Evolutionary conservation across 2,888 invertebrate genomes (phyloP).

Genomic region (Dynastes hyllus): DNA sequence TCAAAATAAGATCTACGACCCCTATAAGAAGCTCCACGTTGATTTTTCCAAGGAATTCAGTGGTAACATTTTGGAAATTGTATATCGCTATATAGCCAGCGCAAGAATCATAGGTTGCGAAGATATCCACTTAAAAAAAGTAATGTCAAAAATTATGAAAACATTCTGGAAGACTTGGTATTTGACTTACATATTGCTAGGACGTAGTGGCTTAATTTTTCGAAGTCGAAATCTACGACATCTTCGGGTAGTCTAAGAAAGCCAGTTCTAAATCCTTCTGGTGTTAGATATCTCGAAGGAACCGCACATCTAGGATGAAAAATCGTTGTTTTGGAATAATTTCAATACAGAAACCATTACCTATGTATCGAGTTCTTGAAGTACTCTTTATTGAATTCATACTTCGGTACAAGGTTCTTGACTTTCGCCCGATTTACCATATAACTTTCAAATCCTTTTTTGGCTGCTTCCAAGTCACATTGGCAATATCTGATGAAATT

Average conservation of each 20-base stretch:
- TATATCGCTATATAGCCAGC: constrained; percentile 76
- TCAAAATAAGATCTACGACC: neutral
- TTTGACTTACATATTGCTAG: neutral
- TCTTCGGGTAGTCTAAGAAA: neutral
- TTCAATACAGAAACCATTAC: neutral
- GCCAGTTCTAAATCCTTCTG: neutral
- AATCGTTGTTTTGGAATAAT: neutral
- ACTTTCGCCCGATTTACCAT: constrained; percentile 75
- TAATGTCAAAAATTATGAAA: too few relatives aligned
- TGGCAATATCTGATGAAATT: constrained; percentile 77
- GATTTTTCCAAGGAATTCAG: neutral
- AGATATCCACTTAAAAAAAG: too few relatives aligned
- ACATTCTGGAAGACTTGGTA: too few relatives aligned
- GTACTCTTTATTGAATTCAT: neutral
- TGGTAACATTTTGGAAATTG: constrained; percentile 12
- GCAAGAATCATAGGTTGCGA: neutral
- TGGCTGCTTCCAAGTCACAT: constrained; percentile 77
- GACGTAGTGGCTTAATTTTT: neutral
- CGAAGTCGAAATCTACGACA: neutral
- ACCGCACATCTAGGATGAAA: neutral
- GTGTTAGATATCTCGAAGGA: neutral
- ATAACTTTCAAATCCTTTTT: constrained; percentile 78
- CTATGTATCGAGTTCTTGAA: neutral
- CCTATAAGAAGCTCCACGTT: constrained; percentile 4
- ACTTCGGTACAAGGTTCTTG: neutral